Percentiles rank a stretch among this genome's conserved stretches.
Evolutionary conservation across 2,888 invertebrate species (phyloP).

Genomic region (Drosophila multiciliata): DNA sequence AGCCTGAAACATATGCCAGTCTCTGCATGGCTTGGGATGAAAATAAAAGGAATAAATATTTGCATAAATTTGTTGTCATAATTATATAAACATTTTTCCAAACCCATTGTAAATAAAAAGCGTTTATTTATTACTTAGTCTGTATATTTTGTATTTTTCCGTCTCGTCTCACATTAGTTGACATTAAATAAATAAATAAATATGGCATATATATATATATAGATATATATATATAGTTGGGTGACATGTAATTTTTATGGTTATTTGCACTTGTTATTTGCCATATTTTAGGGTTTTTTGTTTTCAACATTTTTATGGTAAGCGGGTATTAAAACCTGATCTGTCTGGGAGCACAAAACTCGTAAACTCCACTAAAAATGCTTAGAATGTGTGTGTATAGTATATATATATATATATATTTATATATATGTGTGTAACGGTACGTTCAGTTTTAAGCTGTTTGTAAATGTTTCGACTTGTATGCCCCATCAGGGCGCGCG

Average conservation of each 20-base stretch:
- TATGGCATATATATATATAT: not conserved
- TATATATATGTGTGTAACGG: not conserved
- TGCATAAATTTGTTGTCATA: not conserved
- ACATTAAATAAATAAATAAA: not conserved
- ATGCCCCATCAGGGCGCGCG: slow-evolving; percentile 43
- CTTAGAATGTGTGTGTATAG: slow-evolving; percentile 7
- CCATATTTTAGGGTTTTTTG: slow-evolving; percentile 1
- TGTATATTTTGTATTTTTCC: not conserved
- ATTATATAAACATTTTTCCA: not conserved
- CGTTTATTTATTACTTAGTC: not conserved
- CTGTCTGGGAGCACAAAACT: not conserved
- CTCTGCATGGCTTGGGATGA: not conserved
- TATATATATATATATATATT: not conserved
- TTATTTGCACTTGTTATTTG: not conserved
- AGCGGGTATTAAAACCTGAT: slow-evolving; percentile 5
- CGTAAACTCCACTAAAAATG: slow-evolving; percentile 4
- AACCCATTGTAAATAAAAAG: not conserved
- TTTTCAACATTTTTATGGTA: slow-evolving; percentile 3
- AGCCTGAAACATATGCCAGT: not conserved
- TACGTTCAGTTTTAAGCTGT: slow-evolving; percentile 58
- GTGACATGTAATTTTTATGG: not conserved
- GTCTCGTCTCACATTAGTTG: not conserved
- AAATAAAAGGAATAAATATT: not conserved
- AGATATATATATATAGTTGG: not conserved
- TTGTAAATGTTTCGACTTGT: slow-evolving; percentile 68